Evolutionary conservation across 1,140 invertebrate genomes (phyloP), one percentile per base, ranked within the genome.

Genomic region (Propsilocerus akamusi): DNA sequence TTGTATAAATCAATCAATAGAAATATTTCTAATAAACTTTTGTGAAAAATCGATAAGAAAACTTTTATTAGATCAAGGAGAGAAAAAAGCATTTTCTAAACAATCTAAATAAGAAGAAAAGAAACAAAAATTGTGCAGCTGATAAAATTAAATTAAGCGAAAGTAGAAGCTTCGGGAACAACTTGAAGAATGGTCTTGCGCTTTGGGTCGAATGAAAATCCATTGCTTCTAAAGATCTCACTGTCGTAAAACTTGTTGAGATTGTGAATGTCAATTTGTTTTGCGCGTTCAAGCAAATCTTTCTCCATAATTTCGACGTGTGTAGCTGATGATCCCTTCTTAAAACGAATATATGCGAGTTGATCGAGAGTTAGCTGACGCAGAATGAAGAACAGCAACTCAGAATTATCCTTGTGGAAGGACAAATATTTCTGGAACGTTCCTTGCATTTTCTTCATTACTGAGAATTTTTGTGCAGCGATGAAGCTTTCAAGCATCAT

Each of bases 401-500:
- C 95, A 58, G 92, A 91, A 69, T 95, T 89, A 67, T 99, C 94
- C 59, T 90, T 86, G 58, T 93, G 91, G 71, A 86, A 98, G 3
- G 86, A 75, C 12, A 99, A 71, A 66, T 96, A 98, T 56, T 88
- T 82, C 55, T 85, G 81, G 74, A 99, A 98, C 57, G 83, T 86
- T 84, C 86, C 83, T 70, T 79, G 77, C 94, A 99, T 99, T 25
- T 80, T 77, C 60, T 89, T 84, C 88, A 95, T 97, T 11, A 99
- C 87, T 56, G 87, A 92, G 70, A 90, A 97, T 64, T 99, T 99
- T 66, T 99, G 97, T 7, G 96, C 97, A 56, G 92, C 89, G 26
- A 99, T 88, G 67, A 99, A 99, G 59, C 90, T 96, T 64, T 99
- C 94, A 22, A 99, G 72, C 80, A 94, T 89, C 69, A 97, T 92